Evolutionary conservation across 2,888 invertebrate species (phyloP).

Genomic region (Hyppa rectilinea): DNA sequence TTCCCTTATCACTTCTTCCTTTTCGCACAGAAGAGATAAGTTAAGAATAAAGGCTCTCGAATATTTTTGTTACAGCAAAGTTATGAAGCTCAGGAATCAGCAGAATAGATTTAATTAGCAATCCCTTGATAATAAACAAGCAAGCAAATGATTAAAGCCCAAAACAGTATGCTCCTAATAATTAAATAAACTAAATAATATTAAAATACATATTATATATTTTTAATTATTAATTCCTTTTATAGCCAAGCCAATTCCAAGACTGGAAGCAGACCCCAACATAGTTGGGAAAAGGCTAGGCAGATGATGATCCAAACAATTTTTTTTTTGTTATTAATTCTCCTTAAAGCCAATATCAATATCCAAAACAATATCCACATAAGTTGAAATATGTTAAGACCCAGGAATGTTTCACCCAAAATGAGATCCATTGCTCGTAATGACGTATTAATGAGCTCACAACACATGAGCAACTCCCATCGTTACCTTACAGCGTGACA

Average conservation of each 20-base stretch:
- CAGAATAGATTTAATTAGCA: not conserved
- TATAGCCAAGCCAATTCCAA: no score
- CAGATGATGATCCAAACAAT: no score
- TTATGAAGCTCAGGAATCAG: not conserved
- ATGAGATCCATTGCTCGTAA: not conserved
- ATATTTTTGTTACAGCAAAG: not conserved
- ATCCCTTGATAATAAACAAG: no score
- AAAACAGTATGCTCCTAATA: not conserved
- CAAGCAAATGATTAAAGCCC: not conserved
- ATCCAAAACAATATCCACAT: not conserved
- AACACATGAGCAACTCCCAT: not conserved
- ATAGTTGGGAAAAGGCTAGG: no score
- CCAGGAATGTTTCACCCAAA: not conserved
- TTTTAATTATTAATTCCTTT: no score
- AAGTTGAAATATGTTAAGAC: not conserved
- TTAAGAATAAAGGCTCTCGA: not conserved
- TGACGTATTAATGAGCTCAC: not conserved
- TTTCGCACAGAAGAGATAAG: not conserved
- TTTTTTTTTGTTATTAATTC: no score
- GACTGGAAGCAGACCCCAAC: no score
- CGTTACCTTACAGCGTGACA: constrained; percentile 2
- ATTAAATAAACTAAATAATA: no score
- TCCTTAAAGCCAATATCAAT: no score
- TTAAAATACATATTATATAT: no score
- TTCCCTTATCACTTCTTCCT: not conserved